Base-by-base conservation (phyloP, 2,797 vertebrate genomes). In the Hippoglossus hippoglossus region DNA sequence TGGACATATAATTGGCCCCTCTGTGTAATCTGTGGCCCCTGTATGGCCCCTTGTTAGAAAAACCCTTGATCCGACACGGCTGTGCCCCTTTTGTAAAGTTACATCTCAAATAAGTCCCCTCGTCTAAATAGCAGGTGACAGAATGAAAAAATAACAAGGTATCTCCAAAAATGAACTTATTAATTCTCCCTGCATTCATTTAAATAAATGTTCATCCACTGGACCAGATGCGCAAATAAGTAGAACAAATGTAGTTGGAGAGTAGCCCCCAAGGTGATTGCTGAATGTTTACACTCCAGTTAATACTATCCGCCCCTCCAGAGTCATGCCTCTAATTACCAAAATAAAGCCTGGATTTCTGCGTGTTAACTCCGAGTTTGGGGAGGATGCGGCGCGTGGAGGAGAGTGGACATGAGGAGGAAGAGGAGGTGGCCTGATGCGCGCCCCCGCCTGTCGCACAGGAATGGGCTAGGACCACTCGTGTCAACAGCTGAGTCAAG, bases 391-490 rank as follows among this genome's bases (percentile, higher is more conserved):
- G 5, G 44, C 16, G 51, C 73, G 65, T 22, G 75, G 44, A 73
- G 22, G 44, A 63, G 66, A 56, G 69, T 70, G 76, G 73, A 79
- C 74, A 67, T 5, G 62, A 73, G 65, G 77, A 83, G 76, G 83
- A 82, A 79, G 80, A 6, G 39, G 39, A 26, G 24, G 85, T 71
- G 87, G 90, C 83, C 82, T 89, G 88, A 91, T 88, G 92, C 88
- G 91, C 92, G 93, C 85, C 90, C 92, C 91, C 92, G 91, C 79
- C 90, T 79, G 89, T 86, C 87, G 84, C 86, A 81, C 85, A 89
- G 79, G 89, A 92, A 91, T 86, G 88, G 73, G 55, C 74, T 91
- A 77, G 82, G 69, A 70, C 85, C 90, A 87, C 79, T 89, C 55
- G 85, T 80, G 72, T 84, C 89, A 81, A 82, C 86, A 80, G 80